phyloP scores from a whole-genome alignment of 2,113 vertebrate genomes.

The Oncorhynchus gorbuscha region DNA sequence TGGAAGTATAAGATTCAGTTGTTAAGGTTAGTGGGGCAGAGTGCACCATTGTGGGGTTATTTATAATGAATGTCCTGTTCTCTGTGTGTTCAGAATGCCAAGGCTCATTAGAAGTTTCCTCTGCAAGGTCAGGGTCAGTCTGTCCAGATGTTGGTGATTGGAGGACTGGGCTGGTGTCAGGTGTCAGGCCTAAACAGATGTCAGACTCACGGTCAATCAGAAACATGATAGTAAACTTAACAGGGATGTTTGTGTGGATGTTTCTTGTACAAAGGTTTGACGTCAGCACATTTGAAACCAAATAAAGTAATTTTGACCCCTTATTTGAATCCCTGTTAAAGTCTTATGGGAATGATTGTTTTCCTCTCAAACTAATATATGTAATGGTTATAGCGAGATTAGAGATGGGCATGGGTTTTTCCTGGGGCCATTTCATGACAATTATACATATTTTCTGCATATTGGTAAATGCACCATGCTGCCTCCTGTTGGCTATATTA shows the following conservation, averaged over 20 bases:
- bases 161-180: conserved; percentile 15
- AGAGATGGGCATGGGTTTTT: background rate
- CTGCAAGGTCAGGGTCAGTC: conserved; percentile 49
- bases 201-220: conserved; percentile 23
- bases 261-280: background rate
- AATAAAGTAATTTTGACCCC: background rate
- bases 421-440: conserved; percentile 7
- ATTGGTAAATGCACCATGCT: conserved; percentile 33
- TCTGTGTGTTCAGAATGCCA: conserved; percentile 40
- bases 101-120: conserved; percentile 63
- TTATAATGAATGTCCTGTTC: conserved; percentile 56
- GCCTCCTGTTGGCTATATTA: conserved; percentile 51
- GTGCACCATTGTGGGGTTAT: conserved; percentile 40
- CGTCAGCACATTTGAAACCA: background rate
- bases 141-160: conserved; percentile 61
- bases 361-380: conserved; percentile 16
- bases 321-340: background rate
- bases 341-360: background rate
- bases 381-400: background rate
- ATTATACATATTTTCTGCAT: conserved; percentile 12
- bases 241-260: background rate
- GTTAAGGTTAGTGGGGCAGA: background rate
- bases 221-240: background rate
- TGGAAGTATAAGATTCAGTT: conserved; percentile 3
- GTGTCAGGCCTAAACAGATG: conserved; percentile 37